phyloP scores from a whole-genome alignment of 1,140 invertebrate genomes.

The Zaprionus lachaisei region DNA sequence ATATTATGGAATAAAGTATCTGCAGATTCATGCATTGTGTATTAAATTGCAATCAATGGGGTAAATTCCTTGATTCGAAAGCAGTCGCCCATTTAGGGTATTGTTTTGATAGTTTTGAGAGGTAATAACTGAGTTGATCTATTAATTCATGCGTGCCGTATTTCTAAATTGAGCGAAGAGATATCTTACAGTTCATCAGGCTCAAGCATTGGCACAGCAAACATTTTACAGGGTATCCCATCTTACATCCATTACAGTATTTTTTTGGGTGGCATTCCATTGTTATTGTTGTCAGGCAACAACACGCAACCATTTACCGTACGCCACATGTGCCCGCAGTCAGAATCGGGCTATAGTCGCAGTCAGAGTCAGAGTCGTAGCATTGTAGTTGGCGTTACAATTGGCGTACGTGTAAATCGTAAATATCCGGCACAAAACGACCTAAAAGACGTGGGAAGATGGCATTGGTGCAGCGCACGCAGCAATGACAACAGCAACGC shows the following conservation, averaged over 20 bases:
- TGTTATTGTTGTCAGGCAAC: constrained; percentile 53
- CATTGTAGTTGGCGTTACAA: constrained; percentile 56
- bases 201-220: no score
- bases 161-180: no score
- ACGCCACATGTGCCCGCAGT: constrained; percentile 26
- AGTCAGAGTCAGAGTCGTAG: constrained; percentile 27
- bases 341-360: neutral
- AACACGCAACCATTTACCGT: constrained; percentile 69
- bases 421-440: constrained; percentile 76
- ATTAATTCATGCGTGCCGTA: no score
- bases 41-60: neutral
- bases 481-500: constrained; percentile 35
- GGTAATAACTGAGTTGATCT: no score
- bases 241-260: neutral
- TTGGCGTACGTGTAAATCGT: constrained; percentile 80
- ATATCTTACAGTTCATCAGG: no score
- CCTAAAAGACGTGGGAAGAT: constrained; percentile 43
- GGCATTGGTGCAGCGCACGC: constrained; percentile 18
- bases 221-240: constrained; percentile 11
- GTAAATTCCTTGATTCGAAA: neutral
- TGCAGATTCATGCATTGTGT: neutral
- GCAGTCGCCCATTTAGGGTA: no score
- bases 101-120: no score
- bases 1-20: neutral
- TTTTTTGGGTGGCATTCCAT: neutral